Base-by-base conservation (phyloP, 2,797 vertebrate species). In the Helarctos malayanus region DNA sequence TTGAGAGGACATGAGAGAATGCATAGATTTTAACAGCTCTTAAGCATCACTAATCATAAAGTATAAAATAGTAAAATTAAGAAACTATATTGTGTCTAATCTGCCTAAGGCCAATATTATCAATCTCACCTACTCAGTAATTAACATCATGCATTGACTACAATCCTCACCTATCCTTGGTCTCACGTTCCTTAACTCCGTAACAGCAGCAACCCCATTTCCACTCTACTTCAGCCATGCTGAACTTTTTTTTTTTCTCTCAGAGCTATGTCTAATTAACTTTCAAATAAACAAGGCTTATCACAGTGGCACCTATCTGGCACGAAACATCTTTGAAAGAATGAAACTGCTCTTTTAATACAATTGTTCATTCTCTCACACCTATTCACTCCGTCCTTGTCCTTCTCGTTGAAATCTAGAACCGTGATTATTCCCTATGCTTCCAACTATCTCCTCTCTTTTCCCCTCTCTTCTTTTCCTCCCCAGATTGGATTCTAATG, bases 211-310 rank as follows among this genome's bases (percentile, higher is more conserved):
- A 65, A 49, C 21, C 11, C 59, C 18, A 63, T 49, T 79, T 93
- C 32, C 12, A 19, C 45, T 93, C 27, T 29, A 38, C 91, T 92
- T 91, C 82, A 45, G 75, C 29, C 61, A 49, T 2, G 18, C 85
- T 41, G 59, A 88, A 59, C 41, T 25, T 79, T 25, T 69, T 32
- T 71, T 93, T 71, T 93, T 76, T 89, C 63, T 83, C 29, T 76
- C 29, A 27, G 10, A 89, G 49, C 10, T 38, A 63, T 21, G 23
- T 83, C 35, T 89, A 65, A 76, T 86, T 95, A 95, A 93, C 71
- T 25, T 96, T 32, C 57, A 35, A 12, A 54, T 78, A 41, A 29
- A 11, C 6, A 9, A 9, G 38, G 9, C 54, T 89, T 84, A 73
- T 35, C 41, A 47, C 5, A 27, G 38, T 29, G 84, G 54, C 29